Percentiles rank a stretch among this genome's conserved stretches.
phyloP scores from a whole-genome alignment of 2,888 invertebrate species.

The Arctia plantaginis region DNA sequence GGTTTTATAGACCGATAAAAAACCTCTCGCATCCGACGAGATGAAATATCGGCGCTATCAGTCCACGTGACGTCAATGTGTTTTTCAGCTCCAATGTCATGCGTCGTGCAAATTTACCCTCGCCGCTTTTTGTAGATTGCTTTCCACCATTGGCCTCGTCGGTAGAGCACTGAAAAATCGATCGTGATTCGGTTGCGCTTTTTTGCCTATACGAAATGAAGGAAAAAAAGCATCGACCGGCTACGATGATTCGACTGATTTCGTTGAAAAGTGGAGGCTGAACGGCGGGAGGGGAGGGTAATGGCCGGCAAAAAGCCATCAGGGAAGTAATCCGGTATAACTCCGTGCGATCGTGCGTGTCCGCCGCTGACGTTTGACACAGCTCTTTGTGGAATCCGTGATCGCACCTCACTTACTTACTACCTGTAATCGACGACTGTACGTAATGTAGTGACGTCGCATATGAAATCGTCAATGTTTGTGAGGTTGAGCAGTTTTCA shows the following conservation, averaged over 20 bases:
- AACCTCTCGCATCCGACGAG: not conserved
- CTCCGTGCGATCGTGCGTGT: conserved; percentile 20
- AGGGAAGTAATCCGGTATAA: conserved; percentile 18
- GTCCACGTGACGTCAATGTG: conserved; percentile 17
- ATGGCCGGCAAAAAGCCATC: conserved; percentile 18
- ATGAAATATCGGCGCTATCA: conserved; percentile 19
- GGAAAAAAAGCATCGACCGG: conserved; percentile 13
- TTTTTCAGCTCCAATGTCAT: conserved; percentile 1
- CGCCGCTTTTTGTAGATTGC: conserved; percentile 42
- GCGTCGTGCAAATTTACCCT: conserved; percentile 45
- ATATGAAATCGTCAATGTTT: conserved; percentile 36
- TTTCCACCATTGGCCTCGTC: conserved; percentile 41
- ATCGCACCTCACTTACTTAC: not conserved
- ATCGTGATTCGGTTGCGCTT: conserved; percentile 18
- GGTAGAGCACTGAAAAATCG: conserved; percentile 23
- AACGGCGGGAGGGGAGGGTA: conserved; percentile 5
- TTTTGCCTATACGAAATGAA: conserved; percentile 18
- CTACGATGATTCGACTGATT: conserved; percentile 16
- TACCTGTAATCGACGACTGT: not conserved
- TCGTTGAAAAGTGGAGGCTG: conserved; percentile 13
- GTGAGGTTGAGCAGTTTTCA: conserved; percentile 38
- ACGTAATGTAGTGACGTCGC: not conserved
- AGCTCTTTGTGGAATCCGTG: not conserved
- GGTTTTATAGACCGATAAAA: not conserved
- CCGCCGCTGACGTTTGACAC: conserved; percentile 5